A percentile compares a stretch with the other conserved stretches of the same genome.
Conservation (phyloP, 2,888 invertebrate species). For the Megamerina dolium region DNA sequence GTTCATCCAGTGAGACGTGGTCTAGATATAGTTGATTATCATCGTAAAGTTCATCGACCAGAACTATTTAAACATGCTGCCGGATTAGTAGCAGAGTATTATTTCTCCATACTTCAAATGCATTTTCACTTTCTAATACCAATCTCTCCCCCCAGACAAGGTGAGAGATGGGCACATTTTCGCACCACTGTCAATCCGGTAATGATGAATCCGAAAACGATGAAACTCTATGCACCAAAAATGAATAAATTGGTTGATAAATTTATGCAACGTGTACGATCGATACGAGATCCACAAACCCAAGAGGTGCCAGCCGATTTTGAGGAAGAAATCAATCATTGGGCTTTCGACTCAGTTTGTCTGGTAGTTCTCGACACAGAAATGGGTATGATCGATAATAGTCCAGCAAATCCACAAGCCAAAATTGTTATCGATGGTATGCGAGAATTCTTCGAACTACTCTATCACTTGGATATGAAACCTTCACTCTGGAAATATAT, state of each 20-base stretch:
- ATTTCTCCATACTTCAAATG: background rate
- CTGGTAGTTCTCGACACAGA: constrained; percentile 40
- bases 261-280: constrained; percentile 27
- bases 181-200: constrained; percentile 60
- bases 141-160: constrained; percentile 33
- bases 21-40: constrained; percentile 43
- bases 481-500: constrained; percentile 31
- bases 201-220: constrained; percentile 56
- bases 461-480: constrained; percentile 28
- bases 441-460: constrained; percentile 20
- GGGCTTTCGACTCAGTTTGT: constrained; percentile 53
- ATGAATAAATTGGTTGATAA: constrained; percentile 50
- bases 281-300: constrained; percentile 26
- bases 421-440: constrained; percentile 21
- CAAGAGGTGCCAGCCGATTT: constrained; percentile 48
- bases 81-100: constrained; percentile 28
- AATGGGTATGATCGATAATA: constrained; percentile 26
- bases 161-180: constrained; percentile 58
- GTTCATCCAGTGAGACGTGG: constrained; percentile 26
- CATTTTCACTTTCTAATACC: too few relatives aligned
- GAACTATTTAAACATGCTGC: constrained; percentile 22
- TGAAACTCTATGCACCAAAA: constrained; percentile 51
- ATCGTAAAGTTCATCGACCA: constrained; percentile 39
- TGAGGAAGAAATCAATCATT: constrained; percentile 51
- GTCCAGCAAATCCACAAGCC: constrained; percentile 22